These are phyloP conservation scores for Pardosa pseudoannulata DNA, from an alignment of 2,888 invertebrate genomes.

Conservation along the genomic window DNA sequence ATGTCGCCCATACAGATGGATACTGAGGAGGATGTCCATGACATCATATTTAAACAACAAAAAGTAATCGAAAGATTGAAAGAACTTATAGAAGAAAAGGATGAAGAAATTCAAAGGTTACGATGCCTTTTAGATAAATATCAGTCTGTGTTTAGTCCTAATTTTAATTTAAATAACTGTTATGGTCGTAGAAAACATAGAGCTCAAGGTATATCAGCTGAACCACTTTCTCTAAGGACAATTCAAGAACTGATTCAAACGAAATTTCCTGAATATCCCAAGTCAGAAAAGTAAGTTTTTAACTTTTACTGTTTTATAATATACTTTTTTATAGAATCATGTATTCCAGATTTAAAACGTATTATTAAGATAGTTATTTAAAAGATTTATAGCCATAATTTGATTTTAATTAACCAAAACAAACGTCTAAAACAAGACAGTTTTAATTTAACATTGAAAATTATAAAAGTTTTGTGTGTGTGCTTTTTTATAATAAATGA, in stretches of 20 bases:
- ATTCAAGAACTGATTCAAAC: slow-evolving; percentile 73
- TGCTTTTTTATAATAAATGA: too few relatives aligned
- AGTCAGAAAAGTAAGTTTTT: slow-evolving; percentile 86
- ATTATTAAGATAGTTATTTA: too few relatives aligned
- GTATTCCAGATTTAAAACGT: too few relatives aligned
- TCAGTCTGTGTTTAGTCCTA: slow-evolving; percentile 85
- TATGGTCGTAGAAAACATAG: slow-evolving; percentile 84
- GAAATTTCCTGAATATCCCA: slow-evolving; percentile 83
- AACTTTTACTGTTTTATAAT: too few relatives aligned
- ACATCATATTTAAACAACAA: slow-evolving; percentile 68
- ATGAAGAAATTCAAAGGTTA: slow-evolving; percentile 87
- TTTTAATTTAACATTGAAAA: too few relatives aligned
- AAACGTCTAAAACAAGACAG: too few relatives aligned
- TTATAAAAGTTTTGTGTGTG: too few relatives aligned
- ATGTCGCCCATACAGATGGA: slow-evolving; percentile 72
- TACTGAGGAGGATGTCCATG: slow-evolving; percentile 67
- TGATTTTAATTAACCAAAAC: too few relatives aligned
- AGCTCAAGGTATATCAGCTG: slow-evolving; percentile 96
- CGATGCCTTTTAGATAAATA: slow-evolving; percentile 93
- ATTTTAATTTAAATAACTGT: slow-evolving; percentile 78
- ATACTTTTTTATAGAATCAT: too few relatives aligned
- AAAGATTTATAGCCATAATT: too few relatives aligned
- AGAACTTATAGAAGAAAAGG: slow-evolving; percentile 83
- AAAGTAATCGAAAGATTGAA: slow-evolving; percentile 78
- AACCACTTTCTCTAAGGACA: slow-evolving; percentile 85